Conservation (phyloP, 1,140 invertebrate genomes). For the Oryctes rhinoceros region DNA sequence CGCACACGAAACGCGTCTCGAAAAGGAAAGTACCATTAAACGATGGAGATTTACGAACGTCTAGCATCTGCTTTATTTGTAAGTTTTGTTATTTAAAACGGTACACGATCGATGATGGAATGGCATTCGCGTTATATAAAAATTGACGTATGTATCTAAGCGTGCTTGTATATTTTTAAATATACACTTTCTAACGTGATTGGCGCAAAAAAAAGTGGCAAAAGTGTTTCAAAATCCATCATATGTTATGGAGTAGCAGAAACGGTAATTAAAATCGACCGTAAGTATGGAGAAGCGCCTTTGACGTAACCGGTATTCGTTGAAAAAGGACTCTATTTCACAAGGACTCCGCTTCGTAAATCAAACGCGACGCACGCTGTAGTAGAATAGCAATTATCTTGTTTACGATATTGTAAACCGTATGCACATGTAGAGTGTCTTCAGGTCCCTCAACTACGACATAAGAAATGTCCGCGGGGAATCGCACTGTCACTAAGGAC, state of each 20-base stretch:
- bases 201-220: neutral
- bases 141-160: neutral
- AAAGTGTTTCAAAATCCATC: constrained; percentile 5
- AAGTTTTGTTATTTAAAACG: constrained; percentile 16
- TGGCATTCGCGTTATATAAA: constrained; percentile 10
- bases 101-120: neutral
- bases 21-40: neutral
- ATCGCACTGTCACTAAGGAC: too few relatives aligned
- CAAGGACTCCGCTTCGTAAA: too few relatives aligned
- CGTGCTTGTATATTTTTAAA: neutral
- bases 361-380: too few relatives aligned
- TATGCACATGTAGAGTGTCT: too few relatives aligned
- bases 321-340: neutral
- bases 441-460: too few relatives aligned
- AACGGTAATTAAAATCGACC: neutral
- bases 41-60: neutral
- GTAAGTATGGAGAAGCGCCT: neutral
- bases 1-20: neutral
- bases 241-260: neutral
- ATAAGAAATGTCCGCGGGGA: too few relatives aligned
- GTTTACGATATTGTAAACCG: too few relatives aligned
- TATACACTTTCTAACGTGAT: neutral
- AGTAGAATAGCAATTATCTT: too few relatives aligned
- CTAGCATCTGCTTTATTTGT: constrained; percentile 13
- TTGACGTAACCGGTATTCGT: neutral